phyloP scores from a whole-genome alignment of 2,888 invertebrate genomes.

The Synergus umbraculus region DNA sequence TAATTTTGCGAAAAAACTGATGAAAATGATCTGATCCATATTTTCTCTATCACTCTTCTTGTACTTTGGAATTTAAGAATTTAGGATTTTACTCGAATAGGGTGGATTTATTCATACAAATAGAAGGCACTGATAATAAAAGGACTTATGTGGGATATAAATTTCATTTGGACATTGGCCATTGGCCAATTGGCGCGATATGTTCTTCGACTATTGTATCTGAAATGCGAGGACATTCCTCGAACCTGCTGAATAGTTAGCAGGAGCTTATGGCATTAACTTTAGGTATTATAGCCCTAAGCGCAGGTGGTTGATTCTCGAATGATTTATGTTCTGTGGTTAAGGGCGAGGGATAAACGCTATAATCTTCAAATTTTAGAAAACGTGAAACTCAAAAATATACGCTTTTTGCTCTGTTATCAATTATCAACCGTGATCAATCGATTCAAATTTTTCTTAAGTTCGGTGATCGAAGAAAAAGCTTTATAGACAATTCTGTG shows the following conservation, averaged over 20 bases:
- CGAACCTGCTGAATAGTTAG: conserved; percentile 73
- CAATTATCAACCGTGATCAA: too few relatives aligned
- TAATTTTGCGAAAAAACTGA: too few relatives aligned
- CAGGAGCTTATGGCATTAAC: conserved; percentile 69
- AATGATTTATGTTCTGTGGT: conserved; percentile 69
- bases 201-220: conserved; percentile 54
- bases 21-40: background rate
- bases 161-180: conserved; percentile 72
- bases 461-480: too few relatives aligned
- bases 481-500: too few relatives aligned
- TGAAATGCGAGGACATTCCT: conserved; percentile 65
- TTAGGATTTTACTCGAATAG: background rate
- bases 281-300: conserved; percentile 57
- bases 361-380: background rate
- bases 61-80: conserved; percentile 18
- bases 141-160: conserved; percentile 67
- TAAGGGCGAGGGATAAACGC: conserved; percentile 1
- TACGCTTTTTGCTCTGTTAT: too few relatives aligned
- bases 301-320: conserved; percentile 71
- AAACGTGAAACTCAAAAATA: background rate
- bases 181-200: conserved; percentile 73
- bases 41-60: background rate
- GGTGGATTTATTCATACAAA: conserved; percentile 20
- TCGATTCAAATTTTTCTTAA: too few relatives aligned
- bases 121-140: conserved; percentile 52